A percentile compares a stretch with the other conserved stretches of the same genome.
Conservation (phyloP, 37 sponge, comb jelly and placozoan species). For the Crambe crambe region DNA sequence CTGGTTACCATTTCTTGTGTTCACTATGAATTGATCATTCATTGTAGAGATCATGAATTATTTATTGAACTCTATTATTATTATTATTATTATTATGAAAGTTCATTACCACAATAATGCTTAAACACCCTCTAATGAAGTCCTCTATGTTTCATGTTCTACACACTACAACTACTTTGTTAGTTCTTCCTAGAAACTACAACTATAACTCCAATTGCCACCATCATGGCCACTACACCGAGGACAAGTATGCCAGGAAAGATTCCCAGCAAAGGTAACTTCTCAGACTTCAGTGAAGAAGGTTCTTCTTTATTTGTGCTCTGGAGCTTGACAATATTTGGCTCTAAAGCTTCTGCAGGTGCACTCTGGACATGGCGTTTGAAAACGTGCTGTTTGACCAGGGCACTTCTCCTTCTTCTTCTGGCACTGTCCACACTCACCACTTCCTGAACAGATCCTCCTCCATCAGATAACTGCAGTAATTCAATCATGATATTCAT, state of each 20-base stretch:
- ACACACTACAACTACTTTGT: too few relatives aligned
- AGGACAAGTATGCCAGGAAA: too few relatives aligned
- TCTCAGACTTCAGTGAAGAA: background rate
- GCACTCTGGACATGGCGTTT: too few relatives aligned
- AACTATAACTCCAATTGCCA: background rate
- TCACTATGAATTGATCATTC: too few relatives aligned
- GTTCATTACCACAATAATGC: too few relatives aligned
- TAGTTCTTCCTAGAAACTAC: background rate
- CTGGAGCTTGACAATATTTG: background rate
- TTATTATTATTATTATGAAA: too few relatives aligned
- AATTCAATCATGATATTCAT: too few relatives aligned
- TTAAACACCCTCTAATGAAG: too few relatives aligned
- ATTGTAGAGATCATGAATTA: too few relatives aligned
- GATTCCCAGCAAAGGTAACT: background rate
- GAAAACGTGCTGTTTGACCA: background rate
- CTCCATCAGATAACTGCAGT: conserved; percentile 2
- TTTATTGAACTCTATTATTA: too few relatives aligned
- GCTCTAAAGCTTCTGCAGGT: background rate
- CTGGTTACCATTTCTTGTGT: too few relatives aligned
- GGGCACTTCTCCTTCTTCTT: background rate
- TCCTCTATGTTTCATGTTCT: too few relatives aligned
- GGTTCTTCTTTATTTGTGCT: background rate
- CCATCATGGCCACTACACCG: background rate
- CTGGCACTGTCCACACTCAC: background rate
- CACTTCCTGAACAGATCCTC: background rate